Evolutionary conservation across 2,888 invertebrate species (phyloP), one percentile per base, ranked within the genome.

Genomic region (Kryphioiulus occultus): DNA sequence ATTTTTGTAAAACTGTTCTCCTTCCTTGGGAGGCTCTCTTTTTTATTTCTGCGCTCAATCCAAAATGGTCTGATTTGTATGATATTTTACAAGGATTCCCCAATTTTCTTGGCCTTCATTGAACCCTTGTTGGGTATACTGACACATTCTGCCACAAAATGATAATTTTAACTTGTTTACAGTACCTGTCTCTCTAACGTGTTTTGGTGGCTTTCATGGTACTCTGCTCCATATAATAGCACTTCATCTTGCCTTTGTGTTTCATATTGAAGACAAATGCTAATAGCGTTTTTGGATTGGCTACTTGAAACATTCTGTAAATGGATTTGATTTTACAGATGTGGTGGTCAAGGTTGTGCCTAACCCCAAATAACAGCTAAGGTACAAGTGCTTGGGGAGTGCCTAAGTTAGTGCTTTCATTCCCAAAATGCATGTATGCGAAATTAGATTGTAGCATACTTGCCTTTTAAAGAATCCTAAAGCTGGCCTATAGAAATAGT

Each of bases 1-100:
- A 30, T 30, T 78, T 68, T 78, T 78, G 78, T 78, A 78, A 78
- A 30, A 30, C 78, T 10, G 17, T 78, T 78, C 30, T 30, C 30
- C 78, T 30, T 5, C 78, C 12, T 78, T 17, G 15, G 78, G 78
- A 78, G 78, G 78, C 30, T 78, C 2, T 22, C 30, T 32, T 78
- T 78, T 78, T 78, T 78, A 78, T 78, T 78, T 78, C 30, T 30
- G 78, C 26, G 78, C 78, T 78, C 78, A 78, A 78, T 78, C 17
- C 30, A 78, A 30, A 30, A 78, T 78, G 30, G 30, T 30, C 78
- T 32, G 2, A 15, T 78, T 30, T 78, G 78, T 78, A 32, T 78
- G 26, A 78, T 78, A 78, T 78, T 78, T 78, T 78, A 78, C 26
- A 2, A 17, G 78, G 26, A 17, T 30, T 30, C 12, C n/a, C 78